These are phyloP conservation scores for Margarornis squamiger DNA, from an alignment of 2,797 vertebrate genomes.

Conservation along the genomic window DNA sequence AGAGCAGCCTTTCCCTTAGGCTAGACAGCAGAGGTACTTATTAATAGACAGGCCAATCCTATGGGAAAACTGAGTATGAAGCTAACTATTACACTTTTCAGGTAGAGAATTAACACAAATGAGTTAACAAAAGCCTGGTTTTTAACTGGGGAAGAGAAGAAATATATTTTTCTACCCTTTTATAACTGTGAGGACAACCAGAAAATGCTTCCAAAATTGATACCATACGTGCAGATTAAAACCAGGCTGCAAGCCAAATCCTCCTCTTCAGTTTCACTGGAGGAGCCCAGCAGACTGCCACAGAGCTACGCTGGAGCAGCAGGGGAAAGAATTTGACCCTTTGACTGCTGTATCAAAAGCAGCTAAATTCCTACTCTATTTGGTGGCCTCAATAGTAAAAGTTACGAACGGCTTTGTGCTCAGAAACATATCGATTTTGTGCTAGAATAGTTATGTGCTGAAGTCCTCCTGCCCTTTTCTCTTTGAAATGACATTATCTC, in stretches of 20 bases:
- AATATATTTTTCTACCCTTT: conserved; percentile 48
- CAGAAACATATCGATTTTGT: neutral
- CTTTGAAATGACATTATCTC: neutral
- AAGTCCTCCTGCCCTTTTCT: neutral
- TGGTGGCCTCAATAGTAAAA: neutral
- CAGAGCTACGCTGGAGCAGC: neutral
- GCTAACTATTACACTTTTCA: neutral
- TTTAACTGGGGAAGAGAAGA: neutral
- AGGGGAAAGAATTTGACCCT: conserved; percentile 60
- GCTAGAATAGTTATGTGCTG: neutral
- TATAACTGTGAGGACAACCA: conserved; percentile 64
- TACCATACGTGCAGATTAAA: conserved; percentile 66
- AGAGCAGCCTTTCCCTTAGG: neutral
- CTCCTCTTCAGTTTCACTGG: conserved; percentile 60
- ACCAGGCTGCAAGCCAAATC: conserved; percentile 58
- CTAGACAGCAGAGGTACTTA: neutral
- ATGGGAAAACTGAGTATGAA: neutral
- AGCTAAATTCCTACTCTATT: conserved; percentile 23
- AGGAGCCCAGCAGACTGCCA: conserved; percentile 42
- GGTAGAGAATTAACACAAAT: conserved; percentile 5
- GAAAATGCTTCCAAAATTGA: conserved; percentile 69
- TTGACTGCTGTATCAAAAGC: conserved; percentile 50
- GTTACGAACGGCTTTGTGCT: neutral
- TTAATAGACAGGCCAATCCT: neutral
- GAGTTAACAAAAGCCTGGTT: neutral